Evolutionary conservation across 2,113 vertebrate species (phyloP).

Genomic region (Neodontobutis hainanensis): DNA sequence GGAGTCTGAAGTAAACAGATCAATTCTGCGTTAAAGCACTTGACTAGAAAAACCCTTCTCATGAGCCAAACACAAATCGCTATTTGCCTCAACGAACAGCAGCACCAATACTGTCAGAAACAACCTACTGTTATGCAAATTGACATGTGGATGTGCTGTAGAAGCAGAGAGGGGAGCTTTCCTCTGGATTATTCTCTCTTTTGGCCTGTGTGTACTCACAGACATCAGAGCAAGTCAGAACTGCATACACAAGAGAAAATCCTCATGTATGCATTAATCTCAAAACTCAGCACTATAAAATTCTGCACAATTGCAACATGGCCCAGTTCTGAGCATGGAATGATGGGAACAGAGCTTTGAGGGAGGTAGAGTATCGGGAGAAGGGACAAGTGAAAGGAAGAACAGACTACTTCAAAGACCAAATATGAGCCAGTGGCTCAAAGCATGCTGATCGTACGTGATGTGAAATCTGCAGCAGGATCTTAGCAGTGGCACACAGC

Average conservation of each 20-base stretch:
- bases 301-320: slow-evolving; percentile 51
- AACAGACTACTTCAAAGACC: slow-evolving; percentile 67
- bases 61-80: slow-evolving; percentile 25
- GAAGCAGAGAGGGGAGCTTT: background rate
- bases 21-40: slow-evolving; percentile 50
- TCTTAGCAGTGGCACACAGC: slow-evolving; percentile 53
- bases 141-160: slow-evolving; percentile 6
- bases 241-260: slow-evolving; percentile 28
- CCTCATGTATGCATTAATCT: slow-evolving; percentile 34
- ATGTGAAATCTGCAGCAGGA: slow-evolving; percentile 62
- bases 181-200: slow-evolving; percentile 5
- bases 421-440: slow-evolving; percentile 63
- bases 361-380: slow-evolving; percentile 54
- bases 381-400: slow-evolving; percentile 41
- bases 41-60: slow-evolving; percentile 20
- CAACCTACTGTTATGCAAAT: slow-evolving; percentile 21
- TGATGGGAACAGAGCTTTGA: slow-evolving; percentile 56
- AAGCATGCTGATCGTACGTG: slow-evolving; percentile 57
- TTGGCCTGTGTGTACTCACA: background rate
- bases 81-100: slow-evolving; percentile 7
- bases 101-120: slow-evolving; percentile 9
- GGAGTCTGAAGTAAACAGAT: slow-evolving; percentile 55
- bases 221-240: slow-evolving; percentile 13
- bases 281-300: slow-evolving; percentile 48
- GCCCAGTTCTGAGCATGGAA: slow-evolving; percentile 48